phyloP scores from a whole-genome alignment of 2,797 vertebrate species.

The Halcyon leucocephala region DNA sequence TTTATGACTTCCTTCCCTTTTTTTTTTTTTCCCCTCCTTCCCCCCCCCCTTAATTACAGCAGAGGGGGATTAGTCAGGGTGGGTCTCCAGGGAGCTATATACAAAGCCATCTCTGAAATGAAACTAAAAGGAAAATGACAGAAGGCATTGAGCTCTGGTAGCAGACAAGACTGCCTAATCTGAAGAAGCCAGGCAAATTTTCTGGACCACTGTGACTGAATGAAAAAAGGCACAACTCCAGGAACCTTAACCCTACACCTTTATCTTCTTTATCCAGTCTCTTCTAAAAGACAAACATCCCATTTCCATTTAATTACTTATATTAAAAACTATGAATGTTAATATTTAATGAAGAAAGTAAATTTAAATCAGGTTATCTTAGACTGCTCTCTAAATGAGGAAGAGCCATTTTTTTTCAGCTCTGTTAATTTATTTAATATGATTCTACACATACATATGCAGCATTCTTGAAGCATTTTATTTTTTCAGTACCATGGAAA shows the following conservation, averaged over 20 bases:
- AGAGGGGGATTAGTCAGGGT: conserved; percentile 91
- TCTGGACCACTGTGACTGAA: conserved; percentile 23
- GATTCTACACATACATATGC: not conserved
- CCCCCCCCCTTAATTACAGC: conserved; percentile 89
- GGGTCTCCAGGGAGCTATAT: conserved; percentile 77
- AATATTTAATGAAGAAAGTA: conserved; percentile 3
- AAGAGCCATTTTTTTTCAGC: not conserved
- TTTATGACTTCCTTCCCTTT: conserved; percentile 84
- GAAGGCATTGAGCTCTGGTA: conserved; percentile 62
- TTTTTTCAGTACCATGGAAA: not conserved
- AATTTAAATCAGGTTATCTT: not conserved
- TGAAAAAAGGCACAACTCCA: not conserved
- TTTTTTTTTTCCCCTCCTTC: conserved; percentile 23
- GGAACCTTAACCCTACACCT: not conserved
- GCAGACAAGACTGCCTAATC: conserved; percentile 66
- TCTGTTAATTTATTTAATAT: not conserved
- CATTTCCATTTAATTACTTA: conserved; percentile 56
- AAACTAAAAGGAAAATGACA: conserved; percentile 80
- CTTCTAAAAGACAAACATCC: conserved; percentile 18
- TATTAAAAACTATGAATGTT: conserved; percentile 4
- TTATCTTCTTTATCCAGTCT: not conserved
- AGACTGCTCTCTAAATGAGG: not conserved
- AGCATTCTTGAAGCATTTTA: not conserved
- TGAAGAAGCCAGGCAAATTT: conserved; percentile 58
- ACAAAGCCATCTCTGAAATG: conserved; percentile 82